Evolutionary conservation across 2,888 invertebrate genomes (phyloP).

Genomic region (Ypsolopha scabrella): DNA sequence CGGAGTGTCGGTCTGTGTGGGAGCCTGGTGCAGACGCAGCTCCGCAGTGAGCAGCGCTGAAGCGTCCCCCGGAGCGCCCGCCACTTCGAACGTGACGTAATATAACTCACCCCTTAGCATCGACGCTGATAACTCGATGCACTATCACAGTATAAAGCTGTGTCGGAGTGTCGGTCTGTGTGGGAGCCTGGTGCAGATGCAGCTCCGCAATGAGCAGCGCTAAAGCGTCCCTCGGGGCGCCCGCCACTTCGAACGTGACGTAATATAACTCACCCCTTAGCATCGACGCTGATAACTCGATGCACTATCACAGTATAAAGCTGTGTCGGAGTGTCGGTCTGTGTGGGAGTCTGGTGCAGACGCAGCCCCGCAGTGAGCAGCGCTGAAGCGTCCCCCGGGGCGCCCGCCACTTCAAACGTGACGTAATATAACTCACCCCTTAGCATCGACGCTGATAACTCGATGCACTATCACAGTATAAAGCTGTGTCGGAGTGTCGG

Average conservation of each 20-base stretch:
- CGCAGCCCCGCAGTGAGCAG: too few relatives aligned
- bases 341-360: slow-evolving; percentile 77
- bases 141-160: slow-evolving; percentile 74
- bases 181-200: too few relatives aligned
- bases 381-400: too few relatives aligned
- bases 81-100: too few relatives aligned
- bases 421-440: slow-evolving; percentile 64
- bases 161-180: slow-evolving; percentile 52
- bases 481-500: slow-evolving; percentile 56
- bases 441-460: slow-evolving; percentile 71
- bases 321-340: slow-evolving; percentile 51
- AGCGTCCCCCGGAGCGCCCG: too few relatives aligned
- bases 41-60: too few relatives aligned
- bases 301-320: slow-evolving; percentile 76
- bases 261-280: slow-evolving; percentile 74
- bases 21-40: too few relatives aligned
- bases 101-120: slow-evolving; percentile 74
- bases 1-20: too few relatives aligned
- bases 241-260: too few relatives aligned
- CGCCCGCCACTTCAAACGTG: too few relatives aligned
- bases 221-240: too few relatives aligned
- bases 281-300: slow-evolving; percentile 73
- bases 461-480: slow-evolving; percentile 78
- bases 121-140: slow-evolving; percentile 74
- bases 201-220: too few relatives aligned